Conservation (phyloP, 1,140 invertebrate genomes). For the Ceratoteleas bidentatus region DNA sequence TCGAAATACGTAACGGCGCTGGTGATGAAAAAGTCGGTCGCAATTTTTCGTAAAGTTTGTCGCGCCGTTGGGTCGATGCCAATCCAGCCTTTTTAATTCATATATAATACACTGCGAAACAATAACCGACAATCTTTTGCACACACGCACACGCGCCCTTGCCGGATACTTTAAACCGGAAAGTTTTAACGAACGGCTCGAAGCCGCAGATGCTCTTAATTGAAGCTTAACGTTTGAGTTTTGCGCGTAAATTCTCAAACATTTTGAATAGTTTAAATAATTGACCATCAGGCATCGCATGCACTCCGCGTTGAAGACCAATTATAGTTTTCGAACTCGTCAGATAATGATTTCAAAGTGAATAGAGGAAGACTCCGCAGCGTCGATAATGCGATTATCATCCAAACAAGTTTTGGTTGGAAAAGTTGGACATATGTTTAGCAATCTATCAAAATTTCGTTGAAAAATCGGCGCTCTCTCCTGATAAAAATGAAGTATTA, state of each 20-base stretch:
- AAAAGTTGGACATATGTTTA: no score
- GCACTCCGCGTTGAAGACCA: constrained; percentile 11
- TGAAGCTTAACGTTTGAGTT: constrained; percentile 21
- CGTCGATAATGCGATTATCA: no score
- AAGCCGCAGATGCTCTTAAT: constrained; percentile 11
- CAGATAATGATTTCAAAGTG: constrained; percentile 1
- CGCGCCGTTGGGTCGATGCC: not conserved
- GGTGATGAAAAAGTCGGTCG: no score
- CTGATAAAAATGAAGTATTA: no score
- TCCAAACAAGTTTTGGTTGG: no score
- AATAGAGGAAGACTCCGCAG: not conserved
- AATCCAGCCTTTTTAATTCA: no score
- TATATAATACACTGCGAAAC: no score
- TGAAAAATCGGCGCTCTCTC: no score
- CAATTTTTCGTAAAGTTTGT: not conserved
- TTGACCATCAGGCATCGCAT: constrained; percentile 7
- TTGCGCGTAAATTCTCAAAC: constrained; percentile 4
- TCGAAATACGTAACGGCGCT: no score
- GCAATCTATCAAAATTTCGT: no score
- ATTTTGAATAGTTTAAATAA: constrained; percentile 40
- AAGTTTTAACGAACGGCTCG: constrained; percentile 14
- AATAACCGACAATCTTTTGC: not conserved
- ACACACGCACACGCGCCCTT: not conserved
- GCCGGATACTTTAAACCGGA: constrained; percentile 4
- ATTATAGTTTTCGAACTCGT: constrained; percentile 22